Evolutionary conservation across 2,113 vertebrate species (phyloP).

Genomic region (Peromyscus californicus): DNA sequence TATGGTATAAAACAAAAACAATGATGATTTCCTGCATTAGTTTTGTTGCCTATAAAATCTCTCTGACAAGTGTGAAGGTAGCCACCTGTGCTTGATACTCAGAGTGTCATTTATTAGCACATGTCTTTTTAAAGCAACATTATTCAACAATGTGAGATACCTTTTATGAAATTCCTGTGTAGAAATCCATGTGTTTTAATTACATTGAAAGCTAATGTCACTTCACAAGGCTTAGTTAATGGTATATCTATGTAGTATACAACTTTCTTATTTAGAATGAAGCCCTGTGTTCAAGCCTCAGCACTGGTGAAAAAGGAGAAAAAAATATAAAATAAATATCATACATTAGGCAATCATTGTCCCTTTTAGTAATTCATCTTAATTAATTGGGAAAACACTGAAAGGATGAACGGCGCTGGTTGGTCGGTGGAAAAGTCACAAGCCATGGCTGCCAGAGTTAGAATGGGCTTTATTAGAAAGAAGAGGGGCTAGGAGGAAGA

Average conservation of each 20-base stretch:
- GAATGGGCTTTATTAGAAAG: no score
- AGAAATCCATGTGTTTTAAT: background rate
- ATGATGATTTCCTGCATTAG: no score
- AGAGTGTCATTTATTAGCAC: background rate
- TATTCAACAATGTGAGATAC: background rate
- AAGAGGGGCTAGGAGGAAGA: no score
- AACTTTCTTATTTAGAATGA: background rate
- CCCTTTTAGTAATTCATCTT: background rate
- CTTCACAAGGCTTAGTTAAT: no score
- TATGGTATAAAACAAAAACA: no score
- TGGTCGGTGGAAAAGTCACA: no score
- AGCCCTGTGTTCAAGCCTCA: background rate
- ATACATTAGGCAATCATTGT: background rate
- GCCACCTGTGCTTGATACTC: background rate
- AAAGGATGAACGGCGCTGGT: no score
- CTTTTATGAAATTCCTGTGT: background rate
- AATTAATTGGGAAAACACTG: background rate
- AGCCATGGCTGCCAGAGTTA: no score
- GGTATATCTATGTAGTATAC: no score
- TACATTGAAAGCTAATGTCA: no score
- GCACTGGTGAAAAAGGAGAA: background rate
- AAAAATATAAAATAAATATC: background rate
- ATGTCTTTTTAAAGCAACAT: background rate
- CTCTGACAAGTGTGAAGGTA: background rate
- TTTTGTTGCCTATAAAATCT: background rate